Percentiles rank a stretch among this genome's conserved stretches.
These are phyloP conservation scores for Volucella bombylans DNA, from an alignment of 2,888 invertebrate genomes.

Conservation along the genomic window DNA sequence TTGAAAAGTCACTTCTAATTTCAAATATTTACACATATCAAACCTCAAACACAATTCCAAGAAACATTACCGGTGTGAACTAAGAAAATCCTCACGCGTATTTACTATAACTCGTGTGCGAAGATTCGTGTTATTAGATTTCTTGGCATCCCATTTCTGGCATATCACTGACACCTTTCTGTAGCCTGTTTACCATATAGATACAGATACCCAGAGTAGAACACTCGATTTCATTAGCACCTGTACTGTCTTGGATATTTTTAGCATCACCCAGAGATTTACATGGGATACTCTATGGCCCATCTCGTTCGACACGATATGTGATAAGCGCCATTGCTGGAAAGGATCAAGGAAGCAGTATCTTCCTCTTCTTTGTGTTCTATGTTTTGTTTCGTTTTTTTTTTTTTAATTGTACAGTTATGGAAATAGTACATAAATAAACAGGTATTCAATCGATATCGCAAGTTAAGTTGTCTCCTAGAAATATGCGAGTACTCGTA, in stretches of 20 bases:
- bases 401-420: constrained; percentile 55
- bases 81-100: constrained; percentile 54
- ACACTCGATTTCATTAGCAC: constrained; percentile 71
- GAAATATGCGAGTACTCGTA: neutral
- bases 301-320: constrained; percentile 47
- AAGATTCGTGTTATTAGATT: constrained; percentile 64
- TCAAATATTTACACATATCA: constrained; percentile 54
- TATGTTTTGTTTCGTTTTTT: neutral
- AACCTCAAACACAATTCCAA: constrained; percentile 21
- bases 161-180: constrained; percentile 65
- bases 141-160: constrained; percentile 63
- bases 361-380: constrained; percentile 8
- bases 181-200: constrained; percentile 61
- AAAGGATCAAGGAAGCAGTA: constrained; percentile 48
- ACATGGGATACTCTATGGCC: constrained; percentile 47
- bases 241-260: constrained; percentile 60
- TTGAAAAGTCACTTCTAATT: neutral
- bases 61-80: constrained; percentile 38
- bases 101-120: constrained; percentile 26
- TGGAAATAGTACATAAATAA: constrained; percentile 47
- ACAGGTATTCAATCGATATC: constrained; percentile 71
- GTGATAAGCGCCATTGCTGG: constrained; percentile 66
- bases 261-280: constrained; percentile 50
- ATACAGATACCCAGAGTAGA: constrained; percentile 10
- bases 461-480: constrained; percentile 37